Percentiles rank a stretch among this genome's conserved stretches.
Conservation (phyloP, 2,113 vertebrate genomes). For the Sula dactylatra region DNA sequence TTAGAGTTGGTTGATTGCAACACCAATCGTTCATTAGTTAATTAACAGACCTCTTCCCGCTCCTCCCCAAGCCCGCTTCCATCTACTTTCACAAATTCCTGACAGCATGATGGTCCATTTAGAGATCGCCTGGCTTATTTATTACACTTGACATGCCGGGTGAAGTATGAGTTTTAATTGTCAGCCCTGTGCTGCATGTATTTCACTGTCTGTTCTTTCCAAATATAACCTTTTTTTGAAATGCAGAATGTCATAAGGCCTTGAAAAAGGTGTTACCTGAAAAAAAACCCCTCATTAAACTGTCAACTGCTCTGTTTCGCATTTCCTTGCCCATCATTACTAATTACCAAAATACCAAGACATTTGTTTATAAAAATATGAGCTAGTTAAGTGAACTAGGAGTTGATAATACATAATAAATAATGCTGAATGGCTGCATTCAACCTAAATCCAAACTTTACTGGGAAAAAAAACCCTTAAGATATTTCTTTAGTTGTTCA, state of each 20-base stretch:
- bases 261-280: background rate
- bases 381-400: background rate
- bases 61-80: background rate
- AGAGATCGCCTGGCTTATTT: background rate
- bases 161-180: constrained; percentile 22
- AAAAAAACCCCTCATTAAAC: constrained; percentile 32
- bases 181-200: background rate
- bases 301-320: background rate
- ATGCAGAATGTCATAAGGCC: background rate
- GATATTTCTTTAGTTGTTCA: background rate
- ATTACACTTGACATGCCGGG: background rate
- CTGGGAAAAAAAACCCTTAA: background rate
- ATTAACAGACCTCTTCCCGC: background rate
- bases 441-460: background rate
- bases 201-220: background rate
- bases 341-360: constrained; percentile 50
- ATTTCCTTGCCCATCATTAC: constrained; percentile 48
- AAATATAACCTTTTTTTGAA: constrained; percentile 1
- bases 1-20: background rate
- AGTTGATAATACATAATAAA: constrained; percentile 11
- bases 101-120: constrained; percentile 5
- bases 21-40: background rate
- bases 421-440: background rate
- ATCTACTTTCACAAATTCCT: background rate
- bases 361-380: background rate